Conservation (phyloP, 2,797 vertebrate genomes). For the Stomatorhinus walkeri region DNA sequence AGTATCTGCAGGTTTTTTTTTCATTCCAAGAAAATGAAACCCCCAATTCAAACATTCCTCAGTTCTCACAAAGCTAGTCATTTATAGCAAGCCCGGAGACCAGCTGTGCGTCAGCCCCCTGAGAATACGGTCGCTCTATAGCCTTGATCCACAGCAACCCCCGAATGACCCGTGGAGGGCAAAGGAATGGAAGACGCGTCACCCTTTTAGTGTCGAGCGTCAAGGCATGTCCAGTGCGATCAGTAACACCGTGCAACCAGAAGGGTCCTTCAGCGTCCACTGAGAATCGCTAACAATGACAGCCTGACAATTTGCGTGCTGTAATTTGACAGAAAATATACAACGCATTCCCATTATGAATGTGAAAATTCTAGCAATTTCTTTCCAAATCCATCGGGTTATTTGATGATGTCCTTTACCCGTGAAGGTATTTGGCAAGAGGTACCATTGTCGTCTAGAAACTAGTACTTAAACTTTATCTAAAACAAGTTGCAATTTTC, state of each 20-base stretch:
- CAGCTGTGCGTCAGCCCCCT: background rate
- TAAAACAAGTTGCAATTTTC: background rate
- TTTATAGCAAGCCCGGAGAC: background rate
- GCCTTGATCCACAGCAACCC: background rate
- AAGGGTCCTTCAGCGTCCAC: background rate
- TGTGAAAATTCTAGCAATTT: background rate
- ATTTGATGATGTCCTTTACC: background rate
- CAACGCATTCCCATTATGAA: background rate
- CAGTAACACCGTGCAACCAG: background rate
- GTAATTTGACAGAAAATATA: background rate
- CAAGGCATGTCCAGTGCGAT: background rate
- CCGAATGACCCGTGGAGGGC: background rate
- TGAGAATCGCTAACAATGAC: background rate
- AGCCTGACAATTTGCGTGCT: background rate
- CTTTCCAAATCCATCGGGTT: background rate
- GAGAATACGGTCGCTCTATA: background rate
- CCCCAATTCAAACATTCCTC: background rate
- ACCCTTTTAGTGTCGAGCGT: background rate
- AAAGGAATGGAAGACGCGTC: background rate
- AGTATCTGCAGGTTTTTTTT: background rate
- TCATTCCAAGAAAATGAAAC: background rate
- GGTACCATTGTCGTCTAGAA: background rate
- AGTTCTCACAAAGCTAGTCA: background rate
- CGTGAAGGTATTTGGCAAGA: background rate
- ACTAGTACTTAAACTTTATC: background rate